Evolutionary conservation across 1,140 invertebrate genomes (phyloP).

Genomic region (Apolygus lucorum): DNA sequence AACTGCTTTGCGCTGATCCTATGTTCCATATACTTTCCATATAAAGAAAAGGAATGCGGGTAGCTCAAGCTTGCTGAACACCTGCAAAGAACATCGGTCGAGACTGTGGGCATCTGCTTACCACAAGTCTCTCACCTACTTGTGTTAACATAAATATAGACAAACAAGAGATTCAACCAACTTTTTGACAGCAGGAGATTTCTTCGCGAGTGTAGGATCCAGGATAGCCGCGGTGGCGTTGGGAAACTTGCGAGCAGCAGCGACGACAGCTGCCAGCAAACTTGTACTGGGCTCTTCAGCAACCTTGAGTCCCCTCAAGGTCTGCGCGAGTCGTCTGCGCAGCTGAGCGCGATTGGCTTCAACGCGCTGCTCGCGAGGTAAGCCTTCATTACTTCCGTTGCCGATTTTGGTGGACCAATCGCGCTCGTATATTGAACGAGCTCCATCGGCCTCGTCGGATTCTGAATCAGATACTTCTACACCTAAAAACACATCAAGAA

Average conservation of each 20-base stretch:
- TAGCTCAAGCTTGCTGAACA: no score
- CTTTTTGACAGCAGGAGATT: conserved; percentile 6
- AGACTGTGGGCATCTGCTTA: no score
- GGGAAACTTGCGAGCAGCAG: conserved; percentile 28
- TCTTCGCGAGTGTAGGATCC: conserved; percentile 29
- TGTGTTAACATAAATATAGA: no score
- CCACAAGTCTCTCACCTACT: no score
- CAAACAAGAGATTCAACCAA: no score
- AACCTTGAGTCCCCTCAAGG: conserved; percentile 16
- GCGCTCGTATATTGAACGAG: conserved; percentile 30
- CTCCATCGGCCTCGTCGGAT: conserved; percentile 26
- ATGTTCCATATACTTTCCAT: no score
- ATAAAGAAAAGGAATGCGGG: no score
- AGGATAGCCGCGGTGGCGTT: conserved; percentile 28
- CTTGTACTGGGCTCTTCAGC: conserved; percentile 16
- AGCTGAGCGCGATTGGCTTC: conserved; percentile 24
- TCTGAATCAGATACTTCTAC: conserved; percentile 32
- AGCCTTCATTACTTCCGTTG: conserved; percentile 11
- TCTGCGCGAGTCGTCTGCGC: conserved; percentile 26
- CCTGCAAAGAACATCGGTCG: no score
- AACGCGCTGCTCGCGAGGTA: conserved; percentile 21
- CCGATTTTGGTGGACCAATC: conserved; percentile 32
- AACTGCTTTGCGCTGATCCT: no score
- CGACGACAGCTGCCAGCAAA: conserved; percentile 25
- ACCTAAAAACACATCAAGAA: no score